Evolutionary conservation across 2,797 vertebrate genomes (phyloP).

Genomic region (Falco biarmicus): DNA sequence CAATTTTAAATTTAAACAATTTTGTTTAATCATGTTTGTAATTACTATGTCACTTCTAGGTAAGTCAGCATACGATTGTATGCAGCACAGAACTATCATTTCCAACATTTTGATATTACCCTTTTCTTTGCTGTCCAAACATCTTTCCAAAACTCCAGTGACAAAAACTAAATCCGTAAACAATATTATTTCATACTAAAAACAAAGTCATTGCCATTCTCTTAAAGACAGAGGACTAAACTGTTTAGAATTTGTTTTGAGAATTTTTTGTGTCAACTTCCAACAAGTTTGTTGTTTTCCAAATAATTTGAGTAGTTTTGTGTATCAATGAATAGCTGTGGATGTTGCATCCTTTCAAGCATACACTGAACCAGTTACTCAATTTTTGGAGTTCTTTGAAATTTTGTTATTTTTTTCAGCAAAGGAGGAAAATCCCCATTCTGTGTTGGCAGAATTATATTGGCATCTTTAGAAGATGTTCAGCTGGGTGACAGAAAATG

Average conservation of each 20-base stretch:
- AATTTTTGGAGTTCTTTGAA: not conserved
- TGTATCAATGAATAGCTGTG: not conserved
- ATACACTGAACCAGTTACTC: not conserved
- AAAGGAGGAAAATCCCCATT: not conserved
- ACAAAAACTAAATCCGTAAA: not conserved
- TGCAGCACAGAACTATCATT: accelerated
- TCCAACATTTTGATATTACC: not conserved
- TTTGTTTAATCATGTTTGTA: not conserved
- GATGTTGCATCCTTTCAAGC: not conserved
- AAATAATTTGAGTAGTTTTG: not conserved
- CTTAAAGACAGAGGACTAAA: not conserved
- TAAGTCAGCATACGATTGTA: not conserved
- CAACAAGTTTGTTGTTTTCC: not conserved
- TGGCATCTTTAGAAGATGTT: not conserved
- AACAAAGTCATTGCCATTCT: accelerated
- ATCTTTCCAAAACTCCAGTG: not conserved
- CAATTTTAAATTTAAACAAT: not conserved
- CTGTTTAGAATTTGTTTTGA: not conserved
- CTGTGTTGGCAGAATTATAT: not conserved
- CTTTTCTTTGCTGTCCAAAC: not conserved
- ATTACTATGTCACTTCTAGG: not conserved
- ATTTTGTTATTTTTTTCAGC: accelerated
- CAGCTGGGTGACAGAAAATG: not conserved
- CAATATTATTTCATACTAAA: not conserved
- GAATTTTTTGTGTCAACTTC: not conserved